Percentiles rank a stretch among this genome's conserved stretches.
These are phyloP conservation scores for Drosophila fungiperda DNA, from an alignment of 2,888 invertebrate genomes.

Conservation along the genomic window DNA sequence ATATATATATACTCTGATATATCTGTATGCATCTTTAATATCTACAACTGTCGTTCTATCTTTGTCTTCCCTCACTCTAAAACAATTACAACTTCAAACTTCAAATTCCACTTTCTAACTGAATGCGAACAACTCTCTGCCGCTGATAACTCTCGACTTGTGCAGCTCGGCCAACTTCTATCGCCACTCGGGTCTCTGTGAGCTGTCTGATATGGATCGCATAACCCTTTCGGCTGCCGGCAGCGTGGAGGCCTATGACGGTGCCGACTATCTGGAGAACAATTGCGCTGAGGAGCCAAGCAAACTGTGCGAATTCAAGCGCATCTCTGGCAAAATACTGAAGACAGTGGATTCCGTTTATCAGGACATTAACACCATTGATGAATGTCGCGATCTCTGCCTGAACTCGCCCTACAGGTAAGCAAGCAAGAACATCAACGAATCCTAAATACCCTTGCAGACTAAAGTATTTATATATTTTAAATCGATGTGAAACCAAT, in stretches of 20 bases:
- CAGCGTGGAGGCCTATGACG: slow-evolving; percentile 90
- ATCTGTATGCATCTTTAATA: background rate
- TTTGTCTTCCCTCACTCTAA: slow-evolving; percentile 5
- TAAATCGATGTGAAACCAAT: too few relatives aligned
- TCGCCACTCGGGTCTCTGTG: slow-evolving; percentile 94
- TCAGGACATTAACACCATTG: slow-evolving; percentile 93
- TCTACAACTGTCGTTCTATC: slow-evolving; percentile 39
- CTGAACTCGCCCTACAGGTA: slow-evolving; percentile 93
- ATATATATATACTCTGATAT: background rate
- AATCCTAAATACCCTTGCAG: background rate
- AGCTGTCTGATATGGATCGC: slow-evolving; percentile 96
- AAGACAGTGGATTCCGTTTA: slow-evolving; percentile 97
- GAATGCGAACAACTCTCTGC: slow-evolving; percentile 52
- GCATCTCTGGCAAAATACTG: slow-evolving; percentile 93
- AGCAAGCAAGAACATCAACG: background rate
- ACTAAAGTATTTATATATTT: background rate
- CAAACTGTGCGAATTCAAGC: slow-evolving; percentile 96
- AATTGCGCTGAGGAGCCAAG: slow-evolving; percentile 97
- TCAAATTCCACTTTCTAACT: slow-evolving; percentile 36
- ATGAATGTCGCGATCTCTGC: slow-evolving; percentile 95
- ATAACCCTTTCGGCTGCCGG: slow-evolving; percentile 94
- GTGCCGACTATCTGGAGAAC: slow-evolving; percentile 94
- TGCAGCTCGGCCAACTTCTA: slow-evolving; percentile 95
- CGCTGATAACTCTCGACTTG: slow-evolving; percentile 60
- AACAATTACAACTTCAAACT: slow-evolving; percentile 45